Base-by-base conservation (phyloP, 1,140 invertebrate genomes). In the Calliopsis andreniformis region DNA sequence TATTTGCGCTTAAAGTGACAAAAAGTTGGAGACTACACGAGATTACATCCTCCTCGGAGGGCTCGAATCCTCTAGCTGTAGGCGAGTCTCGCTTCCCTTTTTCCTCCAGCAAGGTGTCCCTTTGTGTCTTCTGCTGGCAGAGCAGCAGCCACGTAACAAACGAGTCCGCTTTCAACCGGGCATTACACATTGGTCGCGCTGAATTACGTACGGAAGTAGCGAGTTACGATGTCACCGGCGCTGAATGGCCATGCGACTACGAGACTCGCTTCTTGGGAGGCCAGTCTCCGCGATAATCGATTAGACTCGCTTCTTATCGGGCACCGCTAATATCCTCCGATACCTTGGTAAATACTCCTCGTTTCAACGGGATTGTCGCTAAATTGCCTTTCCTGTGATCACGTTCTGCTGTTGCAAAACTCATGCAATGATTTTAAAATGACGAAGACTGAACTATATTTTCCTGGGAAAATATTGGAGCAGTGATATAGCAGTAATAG, bases 101-200 rank as follows among this genome's bases (percentile, higher is more conserved):
- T 47, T 63, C 45, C 47, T 16, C 12, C 18, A 39, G 20, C 12
- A 23, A 14, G 47, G 63, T 23, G 55, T 63, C 28, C 70, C 55
- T 79, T 66, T 66, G 42, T 64, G 47, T 69, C 71, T 43, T 68
- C 69, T 10, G 16, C 55, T 53, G 69, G 51, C 61, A 49, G 69
- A 32, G 49, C 45, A 53, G 61, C 70, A 51, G 53, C 51, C 58
- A 75, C 64, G 79, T 85, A 78, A 86, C 78, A 86, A 85, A 86
- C 76, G 80, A 76, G 69, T 16, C 76, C 72, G 77, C 77, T 79
- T 76, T 81, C 82, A 72, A 58, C 63, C 72, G 72, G 66, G 83
- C 71, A 78, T 68, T 76, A 85, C 78, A 78, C 79, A 87, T 87
- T 87, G 86, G 85, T 71, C 73, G 64, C 76, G 79, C 56, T 85